Evolutionary conservation across 2,888 invertebrate genomes (phyloP).

Genomic region (Atethmia centrago): DNA sequence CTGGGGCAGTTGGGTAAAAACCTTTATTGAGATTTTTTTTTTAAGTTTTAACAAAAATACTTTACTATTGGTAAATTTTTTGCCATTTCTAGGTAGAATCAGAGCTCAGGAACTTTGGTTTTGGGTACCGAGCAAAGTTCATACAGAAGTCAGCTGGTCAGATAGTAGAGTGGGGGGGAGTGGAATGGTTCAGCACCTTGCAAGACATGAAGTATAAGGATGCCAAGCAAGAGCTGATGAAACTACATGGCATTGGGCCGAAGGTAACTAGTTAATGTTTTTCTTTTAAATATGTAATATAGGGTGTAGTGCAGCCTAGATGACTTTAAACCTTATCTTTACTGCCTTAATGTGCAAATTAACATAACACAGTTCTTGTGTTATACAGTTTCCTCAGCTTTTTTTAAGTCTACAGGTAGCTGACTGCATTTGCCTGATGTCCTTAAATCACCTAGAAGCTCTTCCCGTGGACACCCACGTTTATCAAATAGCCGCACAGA

Average conservation of each 20-base stretch:
- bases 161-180: slow-evolving; percentile 93
- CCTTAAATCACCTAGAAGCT: slow-evolving; percentile 95
- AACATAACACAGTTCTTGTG: background rate
- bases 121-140: slow-evolving; percentile 97
- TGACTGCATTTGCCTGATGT: slow-evolving; percentile 99
- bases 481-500: slow-evolving; percentile 95
- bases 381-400: background rate
- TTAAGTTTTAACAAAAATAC: background rate
- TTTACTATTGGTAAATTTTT: background rate
- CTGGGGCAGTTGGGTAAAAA: no score
- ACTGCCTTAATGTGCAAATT: background rate
- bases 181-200: slow-evolving; percentile 93
- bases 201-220: slow-evolving; percentile 92
- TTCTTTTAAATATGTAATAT: background rate
- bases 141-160: slow-evolving; percentile 94
- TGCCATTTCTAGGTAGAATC: slow-evolving; percentile 91
- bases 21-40: no score
- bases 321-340: background rate
- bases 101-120: slow-evolving; percentile 93
- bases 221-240: slow-evolving; percentile 93
- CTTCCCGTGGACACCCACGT: slow-evolving; percentile 99
- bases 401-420: slow-evolving; percentile 93
- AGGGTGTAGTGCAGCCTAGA: background rate
- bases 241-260: slow-evolving; percentile 97
- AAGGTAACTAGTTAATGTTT: slow-evolving; percentile 91